Conservation (phyloP, 2,888 invertebrate genomes). For the Leptopilina syphax region DNA sequence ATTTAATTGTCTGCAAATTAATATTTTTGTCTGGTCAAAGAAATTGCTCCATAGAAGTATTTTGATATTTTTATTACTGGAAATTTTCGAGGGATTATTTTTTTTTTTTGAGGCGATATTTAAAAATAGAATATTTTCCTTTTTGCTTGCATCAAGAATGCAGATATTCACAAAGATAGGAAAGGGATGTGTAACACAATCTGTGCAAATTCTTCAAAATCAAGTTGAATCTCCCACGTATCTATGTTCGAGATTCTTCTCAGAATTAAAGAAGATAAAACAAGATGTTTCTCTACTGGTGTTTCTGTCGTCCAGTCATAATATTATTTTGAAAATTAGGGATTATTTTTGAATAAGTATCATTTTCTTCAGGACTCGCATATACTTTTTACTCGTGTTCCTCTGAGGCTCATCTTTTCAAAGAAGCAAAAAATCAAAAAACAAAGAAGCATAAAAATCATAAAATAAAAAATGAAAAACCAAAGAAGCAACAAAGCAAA, state of each 20-base stretch:
- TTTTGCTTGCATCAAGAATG: background rate
- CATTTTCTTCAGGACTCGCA: background rate
- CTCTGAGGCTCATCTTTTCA: background rate
- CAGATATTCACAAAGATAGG: conserved; percentile 1
- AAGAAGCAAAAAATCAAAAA: background rate
- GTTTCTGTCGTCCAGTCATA: background rate
- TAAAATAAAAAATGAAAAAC: no score
- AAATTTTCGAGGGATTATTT: background rate
- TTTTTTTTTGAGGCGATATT: no score
- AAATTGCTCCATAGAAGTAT: background rate
- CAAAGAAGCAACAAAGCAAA: no score
- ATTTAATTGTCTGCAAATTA: no score
- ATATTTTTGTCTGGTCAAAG: no score
- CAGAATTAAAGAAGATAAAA: conserved; percentile 29
- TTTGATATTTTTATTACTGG: background rate
- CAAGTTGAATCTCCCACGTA: conserved; percentile 21
- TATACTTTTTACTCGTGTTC: background rate
- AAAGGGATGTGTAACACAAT: conserved; percentile 29
- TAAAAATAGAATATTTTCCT: no score
- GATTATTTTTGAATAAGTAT: background rate
- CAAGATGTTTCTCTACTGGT: conserved; percentile 13
- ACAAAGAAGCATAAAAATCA: no score
- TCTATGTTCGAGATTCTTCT: conserved; percentile 30
- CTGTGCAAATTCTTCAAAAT: conserved; percentile 29
- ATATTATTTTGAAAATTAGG: background rate